A percentile compares a stretch with the other conserved stretches of the same genome.
These are phyloP conservation scores for Volucella bombylans DNA, from an alignment of 2,888 invertebrate species.

Conservation along the genomic window DNA sequence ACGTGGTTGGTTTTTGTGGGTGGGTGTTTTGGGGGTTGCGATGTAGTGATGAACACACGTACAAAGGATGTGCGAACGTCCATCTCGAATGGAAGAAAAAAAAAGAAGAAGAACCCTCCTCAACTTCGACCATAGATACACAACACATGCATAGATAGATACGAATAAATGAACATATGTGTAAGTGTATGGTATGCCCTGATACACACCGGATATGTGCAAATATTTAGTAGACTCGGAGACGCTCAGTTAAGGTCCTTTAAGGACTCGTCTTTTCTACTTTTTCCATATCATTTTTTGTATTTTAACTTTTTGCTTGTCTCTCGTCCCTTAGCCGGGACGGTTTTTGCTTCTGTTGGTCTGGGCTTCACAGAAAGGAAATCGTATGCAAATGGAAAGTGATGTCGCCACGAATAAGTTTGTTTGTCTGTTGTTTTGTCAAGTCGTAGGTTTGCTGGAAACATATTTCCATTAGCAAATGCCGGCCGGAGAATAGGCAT, in stretches of 20 bases:
- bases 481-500: conserved; percentile 55
- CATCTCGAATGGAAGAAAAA: conserved; percentile 51
- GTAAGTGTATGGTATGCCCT: conserved; percentile 39
- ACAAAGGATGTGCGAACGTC: conserved; percentile 66
- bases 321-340: neutral
- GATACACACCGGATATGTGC: conserved; percentile 73
- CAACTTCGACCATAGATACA: conserved; percentile 52
- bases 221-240: conserved; percentile 74
- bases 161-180: conserved; percentile 28
- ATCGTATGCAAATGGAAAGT: conserved; percentile 71
- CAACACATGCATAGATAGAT: conserved; percentile 44
- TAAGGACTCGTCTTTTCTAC: conserved; percentile 58
- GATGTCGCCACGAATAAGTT: conserved; percentile 71
- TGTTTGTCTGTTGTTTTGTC: conserved; percentile 72
- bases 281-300: conserved; percentile 15
- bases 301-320: neutral
- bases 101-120: conserved; percentile 40
- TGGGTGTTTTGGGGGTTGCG: conserved; percentile 1
- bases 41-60: conserved; percentile 4
- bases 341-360: conserved; percentile 41
- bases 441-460: conserved; percentile 69
- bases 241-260: conserved; percentile 71
- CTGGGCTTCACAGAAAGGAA: conserved; percentile 58
- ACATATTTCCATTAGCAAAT: conserved; percentile 73
- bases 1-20: conserved; percentile 48